Percentiles rank a stretch among this genome's conserved stretches.
These are phyloP conservation scores for Alviniconcha strummeri DNA, from an alignment of 2,888 invertebrate species.

Conservation along the genomic window DNA sequence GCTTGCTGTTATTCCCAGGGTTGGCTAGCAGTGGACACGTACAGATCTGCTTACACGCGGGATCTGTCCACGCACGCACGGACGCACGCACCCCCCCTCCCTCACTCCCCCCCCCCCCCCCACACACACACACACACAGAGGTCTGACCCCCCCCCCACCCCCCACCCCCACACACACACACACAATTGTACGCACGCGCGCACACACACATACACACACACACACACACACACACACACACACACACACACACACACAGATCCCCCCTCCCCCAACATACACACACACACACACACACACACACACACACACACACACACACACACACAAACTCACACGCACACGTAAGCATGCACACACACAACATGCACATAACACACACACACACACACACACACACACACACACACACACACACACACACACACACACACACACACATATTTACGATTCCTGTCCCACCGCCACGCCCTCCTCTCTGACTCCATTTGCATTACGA, in stretches of 20 bases:
- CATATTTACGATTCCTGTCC: background rate
- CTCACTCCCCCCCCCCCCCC: background rate
- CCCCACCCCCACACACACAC: background rate
- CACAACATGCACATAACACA: background rate
- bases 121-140: background rate
- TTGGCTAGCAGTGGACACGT: too few species aligned
- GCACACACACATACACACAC: background rate
- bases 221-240: background rate
- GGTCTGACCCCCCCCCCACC: too few species aligned
- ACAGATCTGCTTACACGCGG: too few species aligned
- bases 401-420: constrained; percentile 20
- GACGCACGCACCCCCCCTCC: background rate
- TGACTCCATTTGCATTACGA: too few species aligned
- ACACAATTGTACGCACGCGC: background rate
- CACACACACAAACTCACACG: background rate
- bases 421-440: constrained; percentile 22
- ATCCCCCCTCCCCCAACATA: background rate
- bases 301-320: background rate
- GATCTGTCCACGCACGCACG: background rate
- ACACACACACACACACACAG: background rate
- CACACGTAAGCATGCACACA: background rate
- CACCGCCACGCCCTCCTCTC: too few species aligned
- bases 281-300: background rate
- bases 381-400: constrained; percentile 15
- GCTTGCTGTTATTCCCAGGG: too few species aligned